Conservation (phyloP, 2,113 vertebrate genomes). For the Macquaria australasica region DNA sequence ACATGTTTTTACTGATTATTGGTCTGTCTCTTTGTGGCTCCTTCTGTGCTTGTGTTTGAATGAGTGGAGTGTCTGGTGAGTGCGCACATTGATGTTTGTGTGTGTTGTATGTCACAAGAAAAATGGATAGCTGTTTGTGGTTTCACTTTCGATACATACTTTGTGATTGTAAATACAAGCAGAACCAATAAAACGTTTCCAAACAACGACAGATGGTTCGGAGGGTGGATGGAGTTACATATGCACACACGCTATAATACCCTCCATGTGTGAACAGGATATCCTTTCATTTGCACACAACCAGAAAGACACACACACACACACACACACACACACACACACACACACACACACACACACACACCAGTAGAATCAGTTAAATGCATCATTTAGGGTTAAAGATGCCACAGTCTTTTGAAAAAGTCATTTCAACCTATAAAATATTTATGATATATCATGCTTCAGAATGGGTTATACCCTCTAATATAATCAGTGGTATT, state of each 20-base stretch:
- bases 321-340: neutral
- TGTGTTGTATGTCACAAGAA: conserved; percentile 21
- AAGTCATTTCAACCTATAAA: neutral
- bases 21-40: conserved; percentile 17
- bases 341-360: conserved; percentile 14
- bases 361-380: neutral
- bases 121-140: conserved; percentile 28
- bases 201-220: conserved; percentile 40
- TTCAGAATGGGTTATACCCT: neutral
- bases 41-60: conserved; percentile 30
- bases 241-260: neutral
- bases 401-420: neutral
- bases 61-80: neutral
- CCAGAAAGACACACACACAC: neutral
- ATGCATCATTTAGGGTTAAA: conserved; percentile 6
- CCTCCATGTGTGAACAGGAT: neutral
- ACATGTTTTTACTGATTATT: conserved; percentile 33
- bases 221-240: conserved; percentile 13
- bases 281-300: conserved; percentile 1
- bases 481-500: neutral
- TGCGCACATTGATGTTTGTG: neutral
- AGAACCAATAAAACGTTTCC: conserved; percentile 51
- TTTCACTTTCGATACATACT: conserved; percentile 33
- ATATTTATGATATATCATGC: neutral
- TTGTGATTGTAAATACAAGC: conserved; percentile 60